These are phyloP conservation scores for Uloborus diversus DNA, from an alignment of 1,140 invertebrate species.

Conservation along the genomic window DNA sequence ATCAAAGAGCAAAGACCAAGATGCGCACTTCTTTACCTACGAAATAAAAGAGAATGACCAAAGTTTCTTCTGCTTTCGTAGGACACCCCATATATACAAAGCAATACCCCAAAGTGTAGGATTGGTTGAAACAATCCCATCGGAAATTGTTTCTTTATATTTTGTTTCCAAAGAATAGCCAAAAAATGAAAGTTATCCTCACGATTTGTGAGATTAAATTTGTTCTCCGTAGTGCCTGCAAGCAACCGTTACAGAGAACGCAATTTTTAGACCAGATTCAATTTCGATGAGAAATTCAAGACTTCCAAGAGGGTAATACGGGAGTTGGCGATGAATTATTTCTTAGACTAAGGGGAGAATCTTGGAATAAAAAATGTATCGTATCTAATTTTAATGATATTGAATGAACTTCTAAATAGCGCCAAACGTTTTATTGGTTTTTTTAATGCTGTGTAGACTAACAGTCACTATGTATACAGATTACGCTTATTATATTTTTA, in stretches of 20 bases:
- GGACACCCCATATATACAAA: background rate
- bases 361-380: constrained; percentile 1
- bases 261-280: constrained; percentile 47
- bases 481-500: no score
- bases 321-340: constrained; percentile 17
- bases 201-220: constrained; percentile 56
- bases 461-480: no score
- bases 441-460: no score
- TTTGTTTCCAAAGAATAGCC: background rate
- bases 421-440: constrained; percentile 3
- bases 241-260: constrained; percentile 11
- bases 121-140: constrained; percentile 36
- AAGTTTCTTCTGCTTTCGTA: background rate
- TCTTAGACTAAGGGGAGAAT: background rate
- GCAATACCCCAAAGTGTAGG: background rate
- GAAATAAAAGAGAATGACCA: no score
- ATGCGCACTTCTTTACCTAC: background rate
- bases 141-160: background rate
- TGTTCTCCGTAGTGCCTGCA: constrained; percentile 38
- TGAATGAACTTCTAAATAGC: constrained; percentile 28
- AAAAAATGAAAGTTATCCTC: constrained; percentile 44
- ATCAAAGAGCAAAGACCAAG: background rate
- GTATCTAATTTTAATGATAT: constrained; percentile 52
- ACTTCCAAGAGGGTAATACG: constrained; percentile 16
- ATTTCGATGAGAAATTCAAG: constrained; percentile 52